Conservation (phyloP, 2,888 invertebrate species). For the Lissocephala sabroskyi region DNA sequence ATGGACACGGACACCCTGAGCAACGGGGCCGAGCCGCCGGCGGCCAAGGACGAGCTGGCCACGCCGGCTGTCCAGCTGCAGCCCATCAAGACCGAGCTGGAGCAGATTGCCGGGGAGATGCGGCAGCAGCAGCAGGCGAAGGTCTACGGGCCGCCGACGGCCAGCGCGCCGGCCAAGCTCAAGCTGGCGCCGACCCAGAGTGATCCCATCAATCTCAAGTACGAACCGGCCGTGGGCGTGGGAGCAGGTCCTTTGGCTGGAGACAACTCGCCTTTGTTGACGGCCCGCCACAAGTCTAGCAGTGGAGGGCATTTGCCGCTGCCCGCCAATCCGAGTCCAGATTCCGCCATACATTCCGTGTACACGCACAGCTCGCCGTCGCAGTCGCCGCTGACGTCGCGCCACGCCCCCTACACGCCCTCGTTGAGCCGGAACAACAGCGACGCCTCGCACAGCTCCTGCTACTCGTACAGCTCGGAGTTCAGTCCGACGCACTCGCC, state of each 20-base stretch:
- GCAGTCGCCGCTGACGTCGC: constrained; percentile 87
- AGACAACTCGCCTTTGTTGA: constrained; percentile 79
- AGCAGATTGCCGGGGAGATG: constrained; percentile 61
- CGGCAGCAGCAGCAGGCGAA: constrained; percentile 34
- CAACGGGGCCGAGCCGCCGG: constrained; percentile 36
- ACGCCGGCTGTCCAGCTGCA: constrained; percentile 28
- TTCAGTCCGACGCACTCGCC: constrained; percentile 91
- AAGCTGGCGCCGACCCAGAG: constrained; percentile 68
- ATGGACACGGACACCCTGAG: constrained; percentile 71
- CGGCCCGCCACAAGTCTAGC: constrained; percentile 76
- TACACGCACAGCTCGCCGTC: constrained; percentile 87
- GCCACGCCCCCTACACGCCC: constrained; percentile 86
- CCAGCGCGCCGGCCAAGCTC: constrained; percentile 34
- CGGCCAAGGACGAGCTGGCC: constrained; percentile 59
- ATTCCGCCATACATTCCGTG: constrained; percentile 91
- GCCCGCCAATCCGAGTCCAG: constrained; percentile 88
- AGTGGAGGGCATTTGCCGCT: constrained; percentile 74
- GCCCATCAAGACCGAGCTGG: constrained; percentile 58
- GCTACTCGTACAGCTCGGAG: constrained; percentile 88
- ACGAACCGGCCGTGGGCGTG: constrained; percentile 50
- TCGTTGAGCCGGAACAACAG: constrained; percentile 91
- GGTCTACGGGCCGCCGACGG: constrained; percentile 4
- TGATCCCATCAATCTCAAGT: constrained; percentile 71
- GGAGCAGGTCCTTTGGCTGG: constrained; percentile 32
- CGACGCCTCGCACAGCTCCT: constrained; percentile 91